Percentiles rank a stretch among this genome's conserved stretches.
phyloP scores from a whole-genome alignment of 2,113 vertebrate genomes.

The Notarius lentiginosus region DNA sequence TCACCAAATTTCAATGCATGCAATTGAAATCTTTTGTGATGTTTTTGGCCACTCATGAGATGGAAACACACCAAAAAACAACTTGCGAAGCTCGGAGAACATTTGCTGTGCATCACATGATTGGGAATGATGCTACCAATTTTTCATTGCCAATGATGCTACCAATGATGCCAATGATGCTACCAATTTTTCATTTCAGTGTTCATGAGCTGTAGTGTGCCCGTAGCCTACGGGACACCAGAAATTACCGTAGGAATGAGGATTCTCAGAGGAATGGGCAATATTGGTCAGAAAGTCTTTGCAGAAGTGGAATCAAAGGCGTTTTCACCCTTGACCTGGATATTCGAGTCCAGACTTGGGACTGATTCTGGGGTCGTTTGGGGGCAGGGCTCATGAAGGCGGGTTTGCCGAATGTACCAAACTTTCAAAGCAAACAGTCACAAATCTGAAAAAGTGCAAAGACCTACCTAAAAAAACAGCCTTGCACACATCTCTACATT shows the following conservation, averaged over 20 bases:
- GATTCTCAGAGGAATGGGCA: not conserved
- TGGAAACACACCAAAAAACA: too few species aligned
- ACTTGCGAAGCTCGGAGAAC: too few species aligned
- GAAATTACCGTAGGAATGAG: not conserved
- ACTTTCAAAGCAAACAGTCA: not conserved
- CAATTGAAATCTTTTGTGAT: too few species aligned
- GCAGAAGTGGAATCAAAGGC: not conserved
- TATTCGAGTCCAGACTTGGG: not conserved
- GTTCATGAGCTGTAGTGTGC: too few species aligned
- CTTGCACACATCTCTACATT: not conserved
- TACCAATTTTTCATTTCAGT: too few species aligned
- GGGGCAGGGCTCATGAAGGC: not conserved
- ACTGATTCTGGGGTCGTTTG: not conserved
- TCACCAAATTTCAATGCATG: too few species aligned
- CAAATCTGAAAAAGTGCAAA: not conserved
- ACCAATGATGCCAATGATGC: too few species aligned
- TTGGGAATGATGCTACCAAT: too few species aligned
- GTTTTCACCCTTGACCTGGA: not conserved
- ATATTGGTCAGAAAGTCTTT: not conserved
- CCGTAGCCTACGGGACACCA: not conserved
- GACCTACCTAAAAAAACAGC: not conserved
- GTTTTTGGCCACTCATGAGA: too few species aligned
- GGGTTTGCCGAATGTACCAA: not conserved
- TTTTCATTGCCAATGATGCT: too few species aligned
- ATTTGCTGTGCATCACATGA: too few species aligned